Evolutionary conservation across 1,140 invertebrate genomes (phyloP), one percentile per base, ranked within the genome.

Genomic region (Hylaeus anthracinus): DNA sequence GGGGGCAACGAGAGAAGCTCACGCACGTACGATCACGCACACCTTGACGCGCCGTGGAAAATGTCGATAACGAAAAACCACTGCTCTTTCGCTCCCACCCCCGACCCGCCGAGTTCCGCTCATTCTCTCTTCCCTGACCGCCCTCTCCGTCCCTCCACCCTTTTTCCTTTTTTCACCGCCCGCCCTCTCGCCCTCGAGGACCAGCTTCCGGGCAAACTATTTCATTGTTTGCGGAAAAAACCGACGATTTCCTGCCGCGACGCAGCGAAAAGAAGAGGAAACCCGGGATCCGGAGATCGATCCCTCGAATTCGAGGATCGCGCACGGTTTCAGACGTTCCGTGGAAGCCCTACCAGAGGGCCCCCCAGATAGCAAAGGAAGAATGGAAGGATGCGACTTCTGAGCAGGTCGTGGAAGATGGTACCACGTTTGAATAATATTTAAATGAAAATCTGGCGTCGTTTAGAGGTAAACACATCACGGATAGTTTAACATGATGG

Each of bases 51-150:
- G 79, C 88, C 85, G 89, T 90, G 92, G 86, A 92, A 93, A 92
- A 93, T 93, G 92, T 93, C 92, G 92, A 93, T 93, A 93, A 92
- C 91, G 91, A 92, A 93, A 93, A 93, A 93, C 89, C 92, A 88
- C 90, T 83, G 81, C 80, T 84, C 85, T 84, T 67, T 84, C 83
- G 63, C 81, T 83, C 75, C 81, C 79, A 80, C 61, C 65, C 84
- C 69, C 53, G 64, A 70, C 60, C 74, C 63, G 37, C 79, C 72
- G 39, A 56, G 2, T 79, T 39, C 70, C 70, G 53, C 83, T 63
- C 51, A 51, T 10, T 69, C 84, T 70, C 26, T 55, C 67, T 63
- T 63, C 26, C 58, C 72, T 63, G 8, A 37, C 65, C 26, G n/a
- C 5, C 64, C 14, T 15, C 58, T 45, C 15, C 9, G 39, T 65